A percentile compares a stretch with the other conserved stretches of the same genome.
These are phyloP conservation scores for Trachelus stipa DNA, from an alignment of 2,888 invertebrate genomes.

Conservation along the genomic window DNA sequence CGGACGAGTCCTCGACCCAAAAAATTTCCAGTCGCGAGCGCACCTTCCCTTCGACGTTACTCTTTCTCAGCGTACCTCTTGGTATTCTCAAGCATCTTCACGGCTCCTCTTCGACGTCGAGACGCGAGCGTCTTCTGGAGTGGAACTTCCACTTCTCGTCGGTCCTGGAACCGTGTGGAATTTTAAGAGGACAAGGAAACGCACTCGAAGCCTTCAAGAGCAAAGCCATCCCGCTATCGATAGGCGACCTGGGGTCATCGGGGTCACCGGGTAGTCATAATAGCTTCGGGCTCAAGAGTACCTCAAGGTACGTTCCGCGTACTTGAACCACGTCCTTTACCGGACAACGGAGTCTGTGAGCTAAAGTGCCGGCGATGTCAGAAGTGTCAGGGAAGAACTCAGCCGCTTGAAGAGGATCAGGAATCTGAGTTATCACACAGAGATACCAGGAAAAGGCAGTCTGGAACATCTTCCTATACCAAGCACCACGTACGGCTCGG, in stretches of 20 bases:
- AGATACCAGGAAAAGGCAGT: neutral
- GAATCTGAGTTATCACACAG: neutral
- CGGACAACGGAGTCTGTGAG: neutral
- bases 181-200: conserved; percentile 24
- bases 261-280: neutral
- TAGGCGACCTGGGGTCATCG: neutral
- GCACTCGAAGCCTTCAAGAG: conserved; percentile 9
- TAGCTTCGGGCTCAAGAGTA: neutral
- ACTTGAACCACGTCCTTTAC: neutral
- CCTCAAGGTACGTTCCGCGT: neutral
- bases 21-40: neutral
- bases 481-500: neutral
- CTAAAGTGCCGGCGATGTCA: neutral
- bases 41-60: neutral
- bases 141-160: neutral
- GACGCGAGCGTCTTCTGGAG: neutral
- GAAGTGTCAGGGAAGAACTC: neutral
- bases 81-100: neutral
- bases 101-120: neutral
- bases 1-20: neutral
- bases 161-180: conserved; percentile 3
- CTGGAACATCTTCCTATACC: neutral
- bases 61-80: neutral
- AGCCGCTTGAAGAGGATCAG: neutral
- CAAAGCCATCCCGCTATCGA: conserved; percentile 5